These are phyloP conservation scores for Habrosyne pyritoides DNA, from an alignment of 2,888 invertebrate genomes.

Conservation along the genomic window DNA sequence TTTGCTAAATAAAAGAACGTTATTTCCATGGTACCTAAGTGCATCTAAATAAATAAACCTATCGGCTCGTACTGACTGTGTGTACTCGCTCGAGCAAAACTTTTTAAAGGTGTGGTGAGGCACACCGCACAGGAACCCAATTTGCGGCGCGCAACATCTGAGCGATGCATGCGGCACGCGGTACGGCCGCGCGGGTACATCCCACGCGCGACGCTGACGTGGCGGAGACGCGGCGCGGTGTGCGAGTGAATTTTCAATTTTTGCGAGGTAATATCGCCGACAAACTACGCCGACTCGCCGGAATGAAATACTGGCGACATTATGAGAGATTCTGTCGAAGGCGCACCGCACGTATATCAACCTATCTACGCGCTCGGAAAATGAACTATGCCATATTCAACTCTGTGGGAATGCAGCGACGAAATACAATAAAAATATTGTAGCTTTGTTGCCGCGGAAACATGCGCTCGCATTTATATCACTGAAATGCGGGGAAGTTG, in stretches of 20 bases:
- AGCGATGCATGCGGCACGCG: not conserved
- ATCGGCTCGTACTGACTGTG: too few relatives aligned
- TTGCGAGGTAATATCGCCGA: slow-evolving; percentile 3
- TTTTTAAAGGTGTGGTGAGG: not conserved
- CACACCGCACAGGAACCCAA: not conserved
- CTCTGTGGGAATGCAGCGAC: not conserved
- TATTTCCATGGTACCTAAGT: too few relatives aligned
- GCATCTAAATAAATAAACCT: too few relatives aligned
- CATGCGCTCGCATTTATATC: not conserved
- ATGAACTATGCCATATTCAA: slow-evolving; percentile 2
- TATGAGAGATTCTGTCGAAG: slow-evolving; percentile 10
- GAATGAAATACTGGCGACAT: slow-evolving; percentile 9
- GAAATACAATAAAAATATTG: not conserved
- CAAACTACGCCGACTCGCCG: not conserved
- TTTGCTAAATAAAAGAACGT: too few relatives aligned
- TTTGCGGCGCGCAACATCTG: not conserved
- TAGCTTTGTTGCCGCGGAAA: not conserved
- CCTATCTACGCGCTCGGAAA: not conserved
- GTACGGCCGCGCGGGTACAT: not conserved
- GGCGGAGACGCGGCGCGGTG: not conserved
- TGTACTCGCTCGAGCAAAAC: not conserved
- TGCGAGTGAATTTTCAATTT: slow-evolving; percentile 5
- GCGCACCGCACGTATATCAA: not conserved
- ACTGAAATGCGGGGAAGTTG: not conserved
- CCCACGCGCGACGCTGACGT: not conserved